Evolutionary conservation across 2,797 vertebrate genomes (phyloP), one percentile per base, ranked within the genome.

Genomic region (Myotis findleyi): DNA sequence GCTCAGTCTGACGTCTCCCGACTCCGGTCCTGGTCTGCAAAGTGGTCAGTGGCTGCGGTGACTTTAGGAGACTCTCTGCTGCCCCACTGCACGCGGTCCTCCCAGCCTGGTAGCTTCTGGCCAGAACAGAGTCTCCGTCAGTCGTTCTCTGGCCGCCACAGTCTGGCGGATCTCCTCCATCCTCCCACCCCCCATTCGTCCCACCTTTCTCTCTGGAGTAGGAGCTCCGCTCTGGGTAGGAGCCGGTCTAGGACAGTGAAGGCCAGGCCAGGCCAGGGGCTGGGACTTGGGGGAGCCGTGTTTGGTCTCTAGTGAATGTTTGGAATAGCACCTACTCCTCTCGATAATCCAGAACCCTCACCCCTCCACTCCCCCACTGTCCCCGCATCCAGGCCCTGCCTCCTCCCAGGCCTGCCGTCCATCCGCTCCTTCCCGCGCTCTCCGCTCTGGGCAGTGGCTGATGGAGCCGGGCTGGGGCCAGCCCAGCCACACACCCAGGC

Each of bases 401-500:
- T 30, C 41, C 41, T 53, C 7, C 4, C n/a, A 11, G 47, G 18
- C 30, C n/a, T 4, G 0, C 49, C 3, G 7, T 13, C 66, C 30
- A 5, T 13, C 55, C 2, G 3, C 4, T 25, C 20, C 27, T 27
- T 62, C 53, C 30, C 69, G 62, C 11, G 0, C 23, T 20, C 2
- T 38, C 44, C 13, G 3, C 25, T 30, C 73, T 18, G 75, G 55
- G 38, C 21, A 16, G n/a, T 17, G 20, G 25, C n/a, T 4, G n/a
- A 11, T 0, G 18, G 44, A 13, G 55, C 10, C 20, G 25, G n/a
- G 38, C 36, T 27, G n/a, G 18, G 10, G 5, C 47, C 41, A 36
- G 6, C 25, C 57, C 33, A 49, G 33, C 64, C 81, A 27, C 64
- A n/a, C 66, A 7, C 89, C 95, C 91, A 87, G n/a, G 86, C 92